These are phyloP conservation scores for Aphelenchoides bicaudatus DNA, from an alignment of 2,888 invertebrate genomes.

Conservation along the genomic window DNA sequence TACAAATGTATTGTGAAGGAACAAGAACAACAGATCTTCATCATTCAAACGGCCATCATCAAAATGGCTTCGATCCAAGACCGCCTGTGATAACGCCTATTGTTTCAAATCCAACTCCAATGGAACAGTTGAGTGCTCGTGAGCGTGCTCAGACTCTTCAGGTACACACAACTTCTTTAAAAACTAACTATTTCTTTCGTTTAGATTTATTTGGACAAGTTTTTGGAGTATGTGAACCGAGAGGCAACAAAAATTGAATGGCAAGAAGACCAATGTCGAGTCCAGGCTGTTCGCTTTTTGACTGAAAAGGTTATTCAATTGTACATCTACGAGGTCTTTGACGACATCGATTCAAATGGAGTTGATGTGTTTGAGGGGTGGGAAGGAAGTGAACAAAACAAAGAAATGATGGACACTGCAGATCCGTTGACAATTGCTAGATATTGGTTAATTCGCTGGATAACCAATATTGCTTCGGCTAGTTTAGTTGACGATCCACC, in stretches of 20 bases:
- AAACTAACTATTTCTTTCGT: conserved; percentile 10
- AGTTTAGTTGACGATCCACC: conserved; percentile 33
- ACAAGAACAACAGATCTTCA: background rate
- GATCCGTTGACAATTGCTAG: conserved; percentile 58
- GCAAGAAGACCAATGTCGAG: conserved; percentile 46
- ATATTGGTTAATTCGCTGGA: conserved; percentile 59
- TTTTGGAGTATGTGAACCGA: conserved; percentile 54
- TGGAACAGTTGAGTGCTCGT: conserved; percentile 32
- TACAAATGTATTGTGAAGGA: conserved; percentile 26
- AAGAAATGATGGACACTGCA: conserved; percentile 51
- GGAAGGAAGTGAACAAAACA: conserved; percentile 45
- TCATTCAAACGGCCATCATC: background rate
- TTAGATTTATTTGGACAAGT: conserved; percentile 57
- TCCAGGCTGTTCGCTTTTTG: conserved; percentile 52
- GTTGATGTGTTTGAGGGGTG: conserved; percentile 56
- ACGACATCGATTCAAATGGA: conserved; percentile 40
- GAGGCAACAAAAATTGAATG: conserved; percentile 57
- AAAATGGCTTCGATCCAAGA: conserved; percentile 18
- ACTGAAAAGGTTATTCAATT: conserved; percentile 44
- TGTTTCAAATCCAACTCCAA: conserved; percentile 19
- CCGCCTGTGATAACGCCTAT: conserved; percentile 22
- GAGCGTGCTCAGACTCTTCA: conserved; percentile 53
- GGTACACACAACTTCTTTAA: conserved; percentile 24
- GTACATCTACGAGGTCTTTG: conserved; percentile 42
- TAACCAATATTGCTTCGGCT: conserved; percentile 52